Evolutionary conservation across 1,140 invertebrate species (phyloP), one percentile per base, ranked within the genome.

Genomic region (Theocolax elegans): DNA sequence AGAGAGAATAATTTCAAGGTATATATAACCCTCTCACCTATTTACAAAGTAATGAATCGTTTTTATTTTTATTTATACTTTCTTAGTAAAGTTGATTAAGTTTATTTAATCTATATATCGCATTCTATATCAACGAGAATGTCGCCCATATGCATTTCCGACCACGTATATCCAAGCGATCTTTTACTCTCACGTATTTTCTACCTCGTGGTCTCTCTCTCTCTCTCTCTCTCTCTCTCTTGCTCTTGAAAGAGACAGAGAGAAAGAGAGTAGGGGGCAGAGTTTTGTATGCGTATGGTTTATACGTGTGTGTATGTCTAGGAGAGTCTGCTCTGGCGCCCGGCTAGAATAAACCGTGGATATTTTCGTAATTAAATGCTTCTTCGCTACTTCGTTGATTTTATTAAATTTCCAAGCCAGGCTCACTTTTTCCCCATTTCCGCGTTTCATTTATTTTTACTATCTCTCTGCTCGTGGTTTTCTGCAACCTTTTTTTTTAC

Each of bases 341-440:
- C 6, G 8, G 12, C 40, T 69, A 44, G 51, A 62, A 63, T 54
- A 54, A 62, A 25, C 25, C 25, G 25, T 35, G 49, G 42, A 62
- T 63, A 62, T 54, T 60, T 63, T 69, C 67, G 38, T 69, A 69
- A 69, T 69, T 63, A 62, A 69, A 69, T 62, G 48, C 38, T 44
- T 46, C 35, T 46, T 53, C 31, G n/a, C 27, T 40, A 51, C 29
- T 40, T 21, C 49, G 48, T 66, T 66, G 63, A 66, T 66, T 66
- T 54, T 54, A 64, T 68, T 68, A 68, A 68, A 68, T 60, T 60
- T 60, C 56, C 4, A 23, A 44, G 23, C 31, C 67, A 4, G 13
- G 10, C 35, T 35, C 15, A 19, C 10, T 25, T 21, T 35, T 9
- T 46, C 19, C 38, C 46, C 31, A 35, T 35, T 35, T 35, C 31